Base-by-base conservation (phyloP, 2,113 vertebrate genomes). In the Protobothrops flavoviridis region DNA sequence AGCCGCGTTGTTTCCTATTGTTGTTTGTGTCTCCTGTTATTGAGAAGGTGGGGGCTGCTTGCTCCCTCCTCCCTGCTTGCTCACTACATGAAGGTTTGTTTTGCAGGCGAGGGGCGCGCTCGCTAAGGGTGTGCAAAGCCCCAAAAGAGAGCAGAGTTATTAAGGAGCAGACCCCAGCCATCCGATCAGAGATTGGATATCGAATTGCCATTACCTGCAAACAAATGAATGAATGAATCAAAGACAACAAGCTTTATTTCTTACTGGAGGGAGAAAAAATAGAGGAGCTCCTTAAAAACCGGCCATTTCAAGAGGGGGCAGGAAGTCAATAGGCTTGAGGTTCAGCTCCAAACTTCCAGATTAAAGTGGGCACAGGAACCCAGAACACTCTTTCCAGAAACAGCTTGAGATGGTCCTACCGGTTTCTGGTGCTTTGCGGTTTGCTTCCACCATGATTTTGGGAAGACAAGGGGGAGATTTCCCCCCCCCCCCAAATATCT, bases 1-100 rank as follows among this genome's bases (percentile, higher is more conserved):
- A 97, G 95, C 93, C 89, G 94, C 94, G 92, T 94, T 94, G 57
- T 93, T 95, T 86, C 74, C 88, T 85, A 61, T 85, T 39, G 64
- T 85, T 85, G 92, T 90, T 90, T 93, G 92, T 50, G 21, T n/a
- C 89, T 85, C 57, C 23, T 59, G 45, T 61, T 90, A 90, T 85
- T 85, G 87, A 87, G 93, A 29, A 93, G 93, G 94, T 88, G 96
- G 94, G 91, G 85, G 48, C 81, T 52, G 86, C 57, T 85, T 39
- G 39, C 39, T 87, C 92, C 92, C 74, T 69, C 95, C 92, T 55
- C 29, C 26, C 90, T n/a, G 17, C 43, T 92, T 94, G 53, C 0
- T 96, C 93, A 81, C 29, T 29, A 55, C 91, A 90, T 88, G 94
- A 0, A 94, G 94, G 81, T 96, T 81, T 94, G 13, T 91, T 91